Evolutionary conservation across 2,888 invertebrate genomes (phyloP), one percentile per base, ranked within the genome.

Genomic region (Tricholauxania praeusta): DNA sequence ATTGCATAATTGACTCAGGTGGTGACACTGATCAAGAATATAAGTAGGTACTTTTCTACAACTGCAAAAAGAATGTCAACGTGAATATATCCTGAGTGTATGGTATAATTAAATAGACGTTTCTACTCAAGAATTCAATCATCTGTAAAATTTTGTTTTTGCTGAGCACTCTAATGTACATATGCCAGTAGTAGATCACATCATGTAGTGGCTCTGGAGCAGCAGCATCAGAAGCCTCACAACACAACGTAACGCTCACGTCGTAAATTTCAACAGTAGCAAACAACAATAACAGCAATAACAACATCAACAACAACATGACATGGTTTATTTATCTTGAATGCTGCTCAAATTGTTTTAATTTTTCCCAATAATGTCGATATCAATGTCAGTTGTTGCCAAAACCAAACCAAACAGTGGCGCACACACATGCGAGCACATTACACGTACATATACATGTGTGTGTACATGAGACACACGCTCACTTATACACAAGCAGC

Each of bases 251-350:
- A 59, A 48, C 67, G 67, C 32, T 49, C 19, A 52, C 70, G 47
- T 57, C 71, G 70, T 59, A 65, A 71, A 65, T 71, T 53, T 32
- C 28, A 51, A 62, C 48, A 70, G 39, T 39, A 39, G 39, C 39
- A 39, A 39, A 39, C 10, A 39, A 55, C 64, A 63, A 73, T 74
- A 67, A 60, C 73, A 67, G 12, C 53, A 53, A 53, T 12, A 53
- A 53, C 14, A 19, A 53, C 60, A 65, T 64, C 72, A 74, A 68
- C 81, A 82, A 83, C 82, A 83, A 80, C 80, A 76, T 82, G 82
- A 81, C 82, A 83, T 82, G 82, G 81, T 82, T 82, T 83, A 82
- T 82, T 83, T 82, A 82, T 82, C 80, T 80, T 63, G 62, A 75
- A 60, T 66, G 52, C 60, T 52, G 62, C 51, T 62, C 57, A 69